Evolutionary conservation across 2,113 vertebrate genomes (phyloP).

Genomic region (Siniperca knerii): DNA sequence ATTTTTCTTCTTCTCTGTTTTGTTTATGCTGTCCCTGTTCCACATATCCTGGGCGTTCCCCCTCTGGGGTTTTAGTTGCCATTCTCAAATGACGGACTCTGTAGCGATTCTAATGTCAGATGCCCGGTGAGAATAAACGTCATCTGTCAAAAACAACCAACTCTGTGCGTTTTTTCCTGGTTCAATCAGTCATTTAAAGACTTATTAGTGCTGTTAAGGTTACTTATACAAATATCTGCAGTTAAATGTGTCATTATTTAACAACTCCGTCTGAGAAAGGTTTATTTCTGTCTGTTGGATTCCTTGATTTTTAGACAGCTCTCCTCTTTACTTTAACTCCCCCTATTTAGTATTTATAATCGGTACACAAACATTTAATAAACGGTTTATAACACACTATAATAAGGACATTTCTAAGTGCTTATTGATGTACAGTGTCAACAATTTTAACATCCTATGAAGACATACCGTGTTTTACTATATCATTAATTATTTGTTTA

Average conservation of each 20-base stretch:
- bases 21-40: slow-evolving; percentile 80
- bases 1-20: slow-evolving; percentile 43
- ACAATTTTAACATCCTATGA: no score
- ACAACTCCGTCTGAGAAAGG: not conserved
- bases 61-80: slow-evolving; percentile 64
- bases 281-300: not conserved
- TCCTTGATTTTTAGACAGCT: not conserved
- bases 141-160: slow-evolving; percentile 81
- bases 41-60: slow-evolving; percentile 68
- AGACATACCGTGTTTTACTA: not conserved
- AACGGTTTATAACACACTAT: not conserved
- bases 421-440: not conserved
- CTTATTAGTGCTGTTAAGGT: not conserved
- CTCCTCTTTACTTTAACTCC: not conserved
- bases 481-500: not conserved
- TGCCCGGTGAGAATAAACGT: slow-evolving; percentile 82
- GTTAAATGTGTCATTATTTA: not conserved
- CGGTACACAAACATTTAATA: not conserved
- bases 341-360: not conserved
- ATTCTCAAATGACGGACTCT: slow-evolving; percentile 73
- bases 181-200: not conserved
- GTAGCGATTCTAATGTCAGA: slow-evolving; percentile 88
- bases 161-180: slow-evolving; percentile 16
- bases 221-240: not conserved
- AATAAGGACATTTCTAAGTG: not conserved